phyloP scores from a whole-genome alignment of 2,113 vertebrate genomes.

The Bubo bubo region DNA sequence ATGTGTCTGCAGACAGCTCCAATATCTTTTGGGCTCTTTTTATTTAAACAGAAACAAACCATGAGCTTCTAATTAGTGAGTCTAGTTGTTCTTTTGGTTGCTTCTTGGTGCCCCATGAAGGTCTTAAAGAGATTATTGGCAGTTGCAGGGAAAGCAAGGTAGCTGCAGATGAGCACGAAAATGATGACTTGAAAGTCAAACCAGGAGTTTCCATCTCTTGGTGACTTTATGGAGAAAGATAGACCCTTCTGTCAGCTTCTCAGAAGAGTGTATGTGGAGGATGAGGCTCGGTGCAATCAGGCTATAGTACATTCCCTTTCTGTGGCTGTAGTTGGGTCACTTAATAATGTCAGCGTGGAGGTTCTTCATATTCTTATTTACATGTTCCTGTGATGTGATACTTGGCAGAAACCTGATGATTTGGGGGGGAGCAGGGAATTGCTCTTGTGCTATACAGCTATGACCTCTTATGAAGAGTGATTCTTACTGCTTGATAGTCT shows the following conservation, averaged over 20 bases:
- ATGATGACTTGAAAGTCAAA: no score
- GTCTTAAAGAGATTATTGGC: background rate
- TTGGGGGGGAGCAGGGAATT: background rate
- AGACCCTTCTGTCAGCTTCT: no score
- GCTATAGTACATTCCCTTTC: background rate
- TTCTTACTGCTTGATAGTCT: background rate
- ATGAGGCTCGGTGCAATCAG: no score
- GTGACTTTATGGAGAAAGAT: no score
- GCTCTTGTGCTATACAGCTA: background rate
- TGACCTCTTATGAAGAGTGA: background rate
- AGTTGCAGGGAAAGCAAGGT: background rate
- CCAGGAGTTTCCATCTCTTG: no score
- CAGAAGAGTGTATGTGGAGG: no score
- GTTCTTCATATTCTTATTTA: background rate
- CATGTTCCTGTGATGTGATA: background rate
- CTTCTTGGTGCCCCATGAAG: background rate
- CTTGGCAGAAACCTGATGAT: background rate
- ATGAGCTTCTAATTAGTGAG: background rate
- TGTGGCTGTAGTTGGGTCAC: background rate
- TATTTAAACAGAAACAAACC: background rate
- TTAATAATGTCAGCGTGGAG: background rate
- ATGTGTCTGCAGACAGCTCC: rapidly evolving
- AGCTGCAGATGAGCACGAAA: no score
- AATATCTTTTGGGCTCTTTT: background rate
- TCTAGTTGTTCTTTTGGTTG: background rate